Evolutionary conservation across 1,140 invertebrate species (phyloP).

Genomic region (Drosophila prosaltans): DNA sequence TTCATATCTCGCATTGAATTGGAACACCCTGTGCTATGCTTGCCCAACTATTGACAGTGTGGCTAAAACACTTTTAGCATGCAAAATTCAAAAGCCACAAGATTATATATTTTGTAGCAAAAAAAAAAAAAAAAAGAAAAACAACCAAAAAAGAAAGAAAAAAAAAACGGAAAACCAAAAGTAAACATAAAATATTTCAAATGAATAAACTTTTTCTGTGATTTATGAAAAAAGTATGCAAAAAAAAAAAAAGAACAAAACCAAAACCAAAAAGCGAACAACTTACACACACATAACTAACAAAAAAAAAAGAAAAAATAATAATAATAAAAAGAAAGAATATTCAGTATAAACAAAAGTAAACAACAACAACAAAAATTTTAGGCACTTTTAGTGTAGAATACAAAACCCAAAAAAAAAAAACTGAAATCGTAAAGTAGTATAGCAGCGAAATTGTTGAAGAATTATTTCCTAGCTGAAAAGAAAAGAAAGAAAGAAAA

Average conservation of each 20-base stretch:
- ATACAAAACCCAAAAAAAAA: constrained; percentile 16
- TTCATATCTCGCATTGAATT: neutral
- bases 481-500: constrained; percentile 4
- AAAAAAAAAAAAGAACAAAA: constrained; percentile 31
- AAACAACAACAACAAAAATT: constrained; percentile 39
- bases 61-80: constrained; percentile 48
- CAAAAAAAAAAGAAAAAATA: constrained; percentile 23
- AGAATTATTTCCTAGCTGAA: constrained; percentile 62
- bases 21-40: constrained; percentile 1
- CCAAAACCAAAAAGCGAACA: constrained; percentile 5
- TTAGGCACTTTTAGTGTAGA: constrained; percentile 64
- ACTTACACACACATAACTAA: constrained; percentile 11
- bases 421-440: constrained; percentile 6
- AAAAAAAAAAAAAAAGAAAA: constrained; percentile 47
- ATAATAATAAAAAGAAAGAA: constrained; percentile 32
- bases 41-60: constrained; percentile 5
- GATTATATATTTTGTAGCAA: constrained; percentile 68
- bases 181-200: constrained; percentile 60
- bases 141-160: constrained; percentile 37
- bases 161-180: constrained; percentile 34
- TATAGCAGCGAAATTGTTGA: constrained; percentile 66
- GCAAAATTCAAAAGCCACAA: constrained; percentile 38
- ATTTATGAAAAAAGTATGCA: constrained; percentile 81
- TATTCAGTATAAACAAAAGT: constrained; percentile 40
- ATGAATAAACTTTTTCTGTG: constrained; percentile 80